Base-by-base conservation (phyloP, 2,888 invertebrate species). In the Polia nebulosa region DNA sequence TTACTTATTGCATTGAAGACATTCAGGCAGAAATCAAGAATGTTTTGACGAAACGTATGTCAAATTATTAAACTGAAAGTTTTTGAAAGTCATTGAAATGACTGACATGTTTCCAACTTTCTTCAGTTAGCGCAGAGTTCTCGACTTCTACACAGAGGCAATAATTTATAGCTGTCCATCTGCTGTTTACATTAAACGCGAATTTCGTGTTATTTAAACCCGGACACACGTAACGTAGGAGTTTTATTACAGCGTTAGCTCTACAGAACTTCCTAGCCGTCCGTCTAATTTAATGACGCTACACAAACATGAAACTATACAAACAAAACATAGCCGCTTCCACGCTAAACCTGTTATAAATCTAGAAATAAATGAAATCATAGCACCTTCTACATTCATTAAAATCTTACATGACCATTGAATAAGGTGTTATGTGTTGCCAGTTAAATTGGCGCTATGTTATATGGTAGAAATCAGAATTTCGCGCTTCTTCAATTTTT, bases 101-200 rank as follows among this genome's bases (percentile, higher is more conserved):
- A 79, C 84, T 72, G 85, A 86, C 84, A 82, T 78, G 83, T 88
- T 87, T 81, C 87, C 68, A 84, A 83, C 80, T 87, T 87, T 83
- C 83, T 82, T 85, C 87, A 80, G 85, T 87, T 85, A 87, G 84
- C 84, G 72, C 76, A 47, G 72, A 72, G 83, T 88, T 87, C 87
- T 88, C 85, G 45, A 22, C 25, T 41, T 59, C 27, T 67, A 84
- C 81, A 63, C 81, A 59, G 75, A 77, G 68, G 77, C 81, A 84
- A 88, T 91, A 90, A 92, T 90, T 92, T 90, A 91, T 88, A 73
- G 80, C 81, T 85, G 82, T 88, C 85, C 90, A 91, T 92, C 90
- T 91, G 90, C 88, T 89, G 89, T 87, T 88, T 85, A 84, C 85
- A 88, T 87, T 86, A 86, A 88, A 89, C 83, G 81, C 81, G 80